phyloP scores from a whole-genome alignment of 2,888 invertebrate genomes.

The Elmis aenea region DNA sequence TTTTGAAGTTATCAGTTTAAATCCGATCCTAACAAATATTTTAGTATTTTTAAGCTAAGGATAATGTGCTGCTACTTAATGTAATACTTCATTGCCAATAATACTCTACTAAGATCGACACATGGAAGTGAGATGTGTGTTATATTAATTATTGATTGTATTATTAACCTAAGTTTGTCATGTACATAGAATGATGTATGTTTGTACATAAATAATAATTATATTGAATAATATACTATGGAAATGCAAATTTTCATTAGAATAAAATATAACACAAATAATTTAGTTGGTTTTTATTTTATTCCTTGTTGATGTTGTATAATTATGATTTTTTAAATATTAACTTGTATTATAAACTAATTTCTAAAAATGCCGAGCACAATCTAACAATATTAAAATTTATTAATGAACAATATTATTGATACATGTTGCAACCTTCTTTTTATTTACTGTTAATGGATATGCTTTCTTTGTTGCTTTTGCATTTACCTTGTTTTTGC shows the following conservation, averaged over 20 bases:
- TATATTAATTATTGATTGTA: slow-evolving; percentile 33
- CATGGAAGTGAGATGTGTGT: slow-evolving; percentile 20
- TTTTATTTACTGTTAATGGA: no score
- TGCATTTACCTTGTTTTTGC: neutral
- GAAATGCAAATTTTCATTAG: slow-evolving; percentile 47
- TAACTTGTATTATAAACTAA: no score
- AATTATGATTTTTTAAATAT: neutral
- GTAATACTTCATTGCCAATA: slow-evolving; percentile 18
- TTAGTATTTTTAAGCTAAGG: slow-evolving; percentile 11
- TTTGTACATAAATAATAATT: slow-evolving; percentile 49
- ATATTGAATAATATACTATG: slow-evolving; percentile 46
- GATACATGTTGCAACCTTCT: no score
- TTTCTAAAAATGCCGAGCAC: no score
- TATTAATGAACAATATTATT: no score
- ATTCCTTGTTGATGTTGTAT: neutral
- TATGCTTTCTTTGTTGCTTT: no score
- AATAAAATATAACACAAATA: slow-evolving; percentile 36
- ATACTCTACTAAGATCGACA: slow-evolving; percentile 21
- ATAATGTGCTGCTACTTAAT: slow-evolving; percentile 19
- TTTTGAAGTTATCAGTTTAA: no score
- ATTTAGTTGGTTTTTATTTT: slow-evolving; percentile 18
- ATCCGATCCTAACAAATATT: slow-evolving; percentile 11
- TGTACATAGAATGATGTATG: slow-evolving; percentile 49
- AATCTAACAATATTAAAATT: no score
- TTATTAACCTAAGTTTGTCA: slow-evolving; percentile 39